These are phyloP conservation scores for Pemphredon lugubris DNA, from an alignment of 2,888 invertebrate genomes.

Conservation along the genomic window DNA sequence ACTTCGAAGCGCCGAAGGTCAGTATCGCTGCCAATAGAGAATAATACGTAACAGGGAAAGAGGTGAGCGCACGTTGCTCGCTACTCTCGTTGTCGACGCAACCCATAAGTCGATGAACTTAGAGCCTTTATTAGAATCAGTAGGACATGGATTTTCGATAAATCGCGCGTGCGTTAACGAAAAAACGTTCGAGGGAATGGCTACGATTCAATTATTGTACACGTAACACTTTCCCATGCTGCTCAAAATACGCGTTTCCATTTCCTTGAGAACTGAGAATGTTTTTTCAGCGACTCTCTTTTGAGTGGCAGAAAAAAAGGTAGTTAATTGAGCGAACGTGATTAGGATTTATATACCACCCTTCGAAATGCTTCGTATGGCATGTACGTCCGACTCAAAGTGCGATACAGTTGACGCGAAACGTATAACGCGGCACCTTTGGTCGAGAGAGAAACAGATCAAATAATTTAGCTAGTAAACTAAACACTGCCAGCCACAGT, in stretches of 20 bases:
- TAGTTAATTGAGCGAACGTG: conserved; percentile 9
- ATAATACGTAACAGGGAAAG: conserved; percentile 44
- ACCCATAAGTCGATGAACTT: conserved; percentile 35
- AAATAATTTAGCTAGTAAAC: conserved; percentile 65
- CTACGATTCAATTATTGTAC: conserved; percentile 7
- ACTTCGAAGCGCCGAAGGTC: conserved; percentile 61
- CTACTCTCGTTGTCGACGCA: conserved; percentile 31
- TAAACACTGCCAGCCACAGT: conserved; percentile 76
- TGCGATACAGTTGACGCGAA: conserved; percentile 20
- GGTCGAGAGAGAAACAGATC: conserved; percentile 18
- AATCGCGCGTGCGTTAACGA: conserved; percentile 19
- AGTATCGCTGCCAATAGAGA: conserved; percentile 54
- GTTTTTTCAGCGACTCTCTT: neutral
- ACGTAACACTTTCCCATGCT: conserved; percentile 20
- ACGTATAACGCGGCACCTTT: conserved; percentile 21
- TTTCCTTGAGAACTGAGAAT: neutral
- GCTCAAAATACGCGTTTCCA: conserved; percentile 39
- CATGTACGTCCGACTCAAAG: conserved; percentile 9
- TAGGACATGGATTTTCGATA: conserved; percentile 19
- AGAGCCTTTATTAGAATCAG: conserved; percentile 67
- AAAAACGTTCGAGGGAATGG: neutral
- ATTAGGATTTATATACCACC: conserved; percentile 33
- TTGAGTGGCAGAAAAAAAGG: too few relatives aligned
- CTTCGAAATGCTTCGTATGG: conserved; percentile 24
- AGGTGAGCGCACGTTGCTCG: conserved; percentile 22